These are phyloP conservation scores for Notarius lentiginosus DNA, from an alignment of 2,113 vertebrate species.

Conservation along the genomic window DNA sequence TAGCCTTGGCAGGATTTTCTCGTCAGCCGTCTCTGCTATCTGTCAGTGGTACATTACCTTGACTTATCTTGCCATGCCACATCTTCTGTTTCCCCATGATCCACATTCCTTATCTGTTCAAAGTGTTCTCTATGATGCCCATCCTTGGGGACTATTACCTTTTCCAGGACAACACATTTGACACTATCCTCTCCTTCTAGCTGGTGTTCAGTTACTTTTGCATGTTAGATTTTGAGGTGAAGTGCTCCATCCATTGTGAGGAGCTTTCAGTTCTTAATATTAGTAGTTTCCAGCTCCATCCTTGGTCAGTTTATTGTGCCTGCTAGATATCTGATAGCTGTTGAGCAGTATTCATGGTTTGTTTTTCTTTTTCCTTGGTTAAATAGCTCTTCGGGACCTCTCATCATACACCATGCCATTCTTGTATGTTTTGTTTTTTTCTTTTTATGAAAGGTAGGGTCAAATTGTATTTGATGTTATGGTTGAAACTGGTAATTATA, in stretches of 20 bases:
- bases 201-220: not conserved
- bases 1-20: not conserved
- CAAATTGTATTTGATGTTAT: not conserved
- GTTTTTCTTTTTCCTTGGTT: not conserved
- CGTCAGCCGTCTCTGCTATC: not conserved
- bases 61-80: not conserved
- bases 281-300: not conserved
- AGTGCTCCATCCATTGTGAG: not conserved
- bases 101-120: not conserved
- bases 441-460: not conserved
- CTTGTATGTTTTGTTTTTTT: not conserved
- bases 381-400: not conserved
- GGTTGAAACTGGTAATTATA: not conserved
- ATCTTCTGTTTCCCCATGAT: conserved; percentile 1
- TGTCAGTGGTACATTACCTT: not conserved
- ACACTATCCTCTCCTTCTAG: not conserved
- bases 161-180: not conserved
- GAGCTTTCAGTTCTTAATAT: not conserved
- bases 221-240: not conserved
- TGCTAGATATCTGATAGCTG: not conserved
- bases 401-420: not conserved
- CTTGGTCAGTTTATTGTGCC: not conserved
- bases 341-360: not conserved
- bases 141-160: not conserved
- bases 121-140: not conserved